Evolutionary conservation across 2,113 vertebrate genomes (phyloP).

Genomic region (cattle (Bos taurus)): ARS-UCD2.0 NC_037329.1:36283501-36284000

Average conservation of each 20-base stretch:
- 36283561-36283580: neutral
- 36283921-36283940: neutral
- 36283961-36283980: neutral
- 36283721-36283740: neutral
- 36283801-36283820: neutral
- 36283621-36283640: neutral
- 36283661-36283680: fast-evolving
- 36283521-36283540: neutral
- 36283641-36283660: no score
- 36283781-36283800: neutral
- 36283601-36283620: neutral
- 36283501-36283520: neutral
- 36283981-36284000: neutral
- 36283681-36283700: no score
- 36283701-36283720: no score
- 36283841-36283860: neutral
- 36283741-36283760: neutral
- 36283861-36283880: neutral
- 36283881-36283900: neutral
- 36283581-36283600: neutral
- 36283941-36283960: neutral
- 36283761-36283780: neutral
- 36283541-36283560: neutral
- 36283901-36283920: neutral
- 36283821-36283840: neutral